Conservation (phyloP, 2,888 invertebrate species). For the Lycophotia porphyrea region DNA sequence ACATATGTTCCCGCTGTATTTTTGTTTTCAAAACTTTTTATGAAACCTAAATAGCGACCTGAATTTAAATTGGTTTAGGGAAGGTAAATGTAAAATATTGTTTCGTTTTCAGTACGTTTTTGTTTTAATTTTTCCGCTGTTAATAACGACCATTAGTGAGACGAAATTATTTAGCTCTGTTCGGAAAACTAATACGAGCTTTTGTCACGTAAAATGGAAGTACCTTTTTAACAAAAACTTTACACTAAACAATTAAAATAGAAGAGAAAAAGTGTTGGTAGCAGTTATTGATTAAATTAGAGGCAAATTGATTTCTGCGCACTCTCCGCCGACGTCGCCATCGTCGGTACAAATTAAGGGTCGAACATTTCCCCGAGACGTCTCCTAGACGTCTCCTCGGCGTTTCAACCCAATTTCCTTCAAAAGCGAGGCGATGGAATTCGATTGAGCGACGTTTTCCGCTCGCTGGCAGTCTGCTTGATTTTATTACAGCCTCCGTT, state of each 20-base stretch:
- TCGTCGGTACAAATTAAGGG: constrained; percentile 50
- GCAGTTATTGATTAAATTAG: constrained; percentile 56
- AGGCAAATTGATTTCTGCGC: constrained; percentile 54
- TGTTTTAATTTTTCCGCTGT: constrained; percentile 6
- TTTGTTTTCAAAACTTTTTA: constrained; percentile 52
- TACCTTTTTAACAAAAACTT: neutral
- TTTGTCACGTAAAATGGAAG: constrained; percentile 25
- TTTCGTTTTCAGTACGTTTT: constrained; percentile 26
- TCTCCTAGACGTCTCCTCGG: constrained; percentile 58
- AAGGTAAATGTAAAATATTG: constrained; percentile 19
- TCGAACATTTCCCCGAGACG: constrained; percentile 43
- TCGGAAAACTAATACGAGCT: constrained; percentile 5
- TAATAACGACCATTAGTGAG: constrained; percentile 16
- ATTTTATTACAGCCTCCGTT: constrained; percentile 71
- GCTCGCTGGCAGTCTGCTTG: constrained; percentile 68
- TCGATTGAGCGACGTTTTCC: constrained; percentile 74
- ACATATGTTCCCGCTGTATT: constrained; percentile 40
- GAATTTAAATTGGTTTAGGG: constrained; percentile 36
- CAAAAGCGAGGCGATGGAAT: constrained; percentile 71
- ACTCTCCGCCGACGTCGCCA: constrained; percentile 15
- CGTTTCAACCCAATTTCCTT: constrained; percentile 74
- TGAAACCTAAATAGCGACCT: constrained; percentile 37
- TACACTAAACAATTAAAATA: constrained; percentile 21
- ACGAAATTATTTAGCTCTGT: neutral
- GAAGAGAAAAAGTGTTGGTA: neutral